These are phyloP conservation scores for Temnothorax unifasciatus DNA, from an alignment of 2,888 invertebrate genomes.

Conservation along the genomic window DNA sequence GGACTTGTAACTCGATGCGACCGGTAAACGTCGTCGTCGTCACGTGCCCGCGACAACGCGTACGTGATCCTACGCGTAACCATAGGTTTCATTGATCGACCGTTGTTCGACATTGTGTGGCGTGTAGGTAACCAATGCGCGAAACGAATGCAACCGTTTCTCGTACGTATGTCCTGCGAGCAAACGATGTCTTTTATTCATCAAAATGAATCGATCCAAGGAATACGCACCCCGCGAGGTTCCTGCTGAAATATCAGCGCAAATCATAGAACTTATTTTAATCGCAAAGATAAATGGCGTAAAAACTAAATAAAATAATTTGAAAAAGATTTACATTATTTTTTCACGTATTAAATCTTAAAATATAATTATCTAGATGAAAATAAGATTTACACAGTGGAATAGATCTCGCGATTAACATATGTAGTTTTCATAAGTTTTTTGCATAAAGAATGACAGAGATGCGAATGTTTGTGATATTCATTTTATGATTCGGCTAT, in stretches of 20 bases:
- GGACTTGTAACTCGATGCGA: conserved; percentile 79
- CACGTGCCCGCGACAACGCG: conserved; percentile 64
- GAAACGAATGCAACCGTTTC: conserved; percentile 56
- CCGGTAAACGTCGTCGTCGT: conserved; percentile 76
- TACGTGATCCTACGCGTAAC: conserved; percentile 75
- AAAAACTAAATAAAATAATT: background rate
- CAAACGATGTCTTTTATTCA: background rate
- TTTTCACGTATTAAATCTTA: background rate
- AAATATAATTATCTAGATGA: background rate
- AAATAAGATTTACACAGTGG: background rate
- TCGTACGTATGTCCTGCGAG: conserved; percentile 18
- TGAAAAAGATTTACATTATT: background rate
- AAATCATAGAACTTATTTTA: background rate
- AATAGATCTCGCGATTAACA: background rate
- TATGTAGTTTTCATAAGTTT: background rate
- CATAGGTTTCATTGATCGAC: conserved; percentile 75
- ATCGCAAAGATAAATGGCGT: background rate
- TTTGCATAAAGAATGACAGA: background rate
- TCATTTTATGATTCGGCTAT: background rate
- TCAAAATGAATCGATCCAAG: background rate
- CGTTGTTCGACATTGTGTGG: conserved; percentile 59
- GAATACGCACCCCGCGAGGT: background rate
- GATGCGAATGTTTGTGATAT: background rate
- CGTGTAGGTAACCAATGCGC: conserved; percentile 20
- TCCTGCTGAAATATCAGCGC: background rate